Evolutionary conservation across 2,797 vertebrate genomes (phyloP), one percentile per base, ranked within the genome.

Genomic region (Acrocephalus scirpaceus): DNA sequence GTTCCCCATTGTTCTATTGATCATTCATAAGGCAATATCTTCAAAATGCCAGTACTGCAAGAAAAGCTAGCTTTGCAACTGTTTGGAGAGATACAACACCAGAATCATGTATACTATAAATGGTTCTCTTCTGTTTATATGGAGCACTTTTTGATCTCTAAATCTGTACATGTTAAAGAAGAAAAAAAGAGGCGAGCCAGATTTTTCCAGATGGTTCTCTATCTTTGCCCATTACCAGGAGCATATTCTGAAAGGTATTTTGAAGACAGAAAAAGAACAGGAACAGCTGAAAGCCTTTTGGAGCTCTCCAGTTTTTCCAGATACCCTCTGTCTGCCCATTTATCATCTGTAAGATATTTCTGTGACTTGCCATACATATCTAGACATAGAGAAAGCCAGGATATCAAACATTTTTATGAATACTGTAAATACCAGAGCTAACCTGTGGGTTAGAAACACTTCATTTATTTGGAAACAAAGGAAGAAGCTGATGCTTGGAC

Each of bases 401-500:
- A 5, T 77, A 72, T 74, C 26, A 51, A 27, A 69, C 16, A 65
- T 90, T 92, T 95, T 76, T 26, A 58, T 78, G 58, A 80, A 45
- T 80, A 42, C 17, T 70, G 44, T 20, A 50, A 78, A 81, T 88
- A 69, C 86, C 44, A 90, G 29, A 38, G 36, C 51, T 88, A 80
- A 89, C 18, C 25, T 91, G 4, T 75, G 32, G 47, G 66, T 65
- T 76, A 91, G 62, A 81, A 78, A 27, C 51, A 81, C 82, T 89
- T 62, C 7, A 66, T 86, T 72, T 93, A 26, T 94, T 92, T 93
- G 73, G 73, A 90, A 95, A 78, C n/a, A 50, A n/a, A n/a, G 53
- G 73, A 80, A n/a, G n/a, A 71, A 72, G 36, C 12, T 90, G 66
- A 51, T 58, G 26, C 40, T 90, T 72, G 38, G 60, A 66, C 44